A percentile compares a stretch with the other conserved stretches of the same genome.
phyloP scores from a whole-genome alignment of 2,113 vertebrate genomes.

The Ammodytes marinus region DNA sequence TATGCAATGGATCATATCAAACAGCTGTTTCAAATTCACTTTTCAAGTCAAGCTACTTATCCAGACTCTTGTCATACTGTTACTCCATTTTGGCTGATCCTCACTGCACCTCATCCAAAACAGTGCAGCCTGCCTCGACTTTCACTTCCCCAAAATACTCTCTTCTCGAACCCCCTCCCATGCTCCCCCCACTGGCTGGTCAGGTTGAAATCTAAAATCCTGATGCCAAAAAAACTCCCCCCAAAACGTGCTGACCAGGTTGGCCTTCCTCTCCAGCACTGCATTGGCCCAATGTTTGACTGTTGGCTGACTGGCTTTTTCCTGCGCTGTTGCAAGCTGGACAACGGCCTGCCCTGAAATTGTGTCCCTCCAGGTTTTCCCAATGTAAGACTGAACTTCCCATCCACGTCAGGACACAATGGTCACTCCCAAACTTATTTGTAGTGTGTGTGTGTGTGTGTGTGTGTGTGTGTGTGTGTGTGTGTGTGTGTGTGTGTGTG shows the following conservation, averaged over 20 bases:
- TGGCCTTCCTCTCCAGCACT: neutral
- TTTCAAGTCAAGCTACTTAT: constrained; percentile 31
- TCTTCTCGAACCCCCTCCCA: constrained; percentile 26
- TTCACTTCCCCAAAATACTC: constrained; percentile 18
- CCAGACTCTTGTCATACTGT: constrained; percentile 32
- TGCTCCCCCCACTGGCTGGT: constrained; percentile 31
- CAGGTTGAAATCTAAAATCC: constrained; percentile 8
- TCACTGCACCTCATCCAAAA: constrained; percentile 40
- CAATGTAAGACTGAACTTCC: constrained; percentile 17
- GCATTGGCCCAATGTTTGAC: neutral
- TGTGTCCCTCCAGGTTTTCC: neutral
- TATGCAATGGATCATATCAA: constrained; percentile 25
- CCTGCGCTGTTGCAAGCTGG: constrained; percentile 18
- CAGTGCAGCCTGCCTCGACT: neutral
- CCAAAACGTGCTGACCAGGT: neutral
- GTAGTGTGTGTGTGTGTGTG: neutral
- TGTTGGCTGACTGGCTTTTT: neutral
- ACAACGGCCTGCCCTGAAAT: constrained; percentile 26
- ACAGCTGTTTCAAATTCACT: constrained; percentile 51
- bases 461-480: constrained; percentile 4
- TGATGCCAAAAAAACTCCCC: neutral
- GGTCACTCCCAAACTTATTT: constrained; percentile 9
- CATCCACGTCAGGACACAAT: neutral
- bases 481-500: constrained; percentile 5
- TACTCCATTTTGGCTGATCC: constrained; percentile 43